These are phyloP conservation scores for Dioctria rufipes DNA, from an alignment of 2,888 invertebrate species.

Conservation along the genomic window DNA sequence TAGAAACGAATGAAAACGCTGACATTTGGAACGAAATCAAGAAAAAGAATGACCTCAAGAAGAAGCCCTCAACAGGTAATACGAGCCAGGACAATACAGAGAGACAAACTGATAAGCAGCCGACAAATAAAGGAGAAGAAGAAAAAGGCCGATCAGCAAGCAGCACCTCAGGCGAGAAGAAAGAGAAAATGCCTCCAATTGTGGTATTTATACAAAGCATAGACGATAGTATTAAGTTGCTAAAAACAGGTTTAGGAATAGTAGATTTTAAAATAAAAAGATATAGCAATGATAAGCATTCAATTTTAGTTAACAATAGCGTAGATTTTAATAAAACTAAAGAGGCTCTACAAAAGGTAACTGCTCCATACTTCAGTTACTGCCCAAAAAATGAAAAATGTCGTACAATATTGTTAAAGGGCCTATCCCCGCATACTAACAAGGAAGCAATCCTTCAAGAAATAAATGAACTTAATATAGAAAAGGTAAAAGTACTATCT, in stretches of 20 bases:
- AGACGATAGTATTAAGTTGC: not conserved
- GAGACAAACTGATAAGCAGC: too few relatives aligned
- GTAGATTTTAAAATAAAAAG: not conserved
- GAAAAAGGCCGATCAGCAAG: too few relatives aligned
- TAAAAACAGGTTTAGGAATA: not conserved
- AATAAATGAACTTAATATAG: not conserved
- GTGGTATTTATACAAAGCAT: not conserved
- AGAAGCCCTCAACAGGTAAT: too few relatives aligned
- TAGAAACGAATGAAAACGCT: too few relatives aligned
- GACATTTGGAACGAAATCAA: too few relatives aligned
- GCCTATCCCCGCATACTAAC: not conserved
- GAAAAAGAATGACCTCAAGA: too few relatives aligned
- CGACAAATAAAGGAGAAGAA: too few relatives aligned
- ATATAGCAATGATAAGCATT: not conserved
- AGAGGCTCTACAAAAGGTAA: not conserved
- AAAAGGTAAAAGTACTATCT: not conserved
- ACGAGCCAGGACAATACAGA: too few relatives aligned
- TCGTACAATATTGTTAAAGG: not conserved
- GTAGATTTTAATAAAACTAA: conserved; percentile 2
- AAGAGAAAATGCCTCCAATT: not conserved
- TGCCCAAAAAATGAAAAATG: not conserved
- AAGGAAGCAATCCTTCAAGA: not conserved
- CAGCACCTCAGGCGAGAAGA: too few relatives aligned
- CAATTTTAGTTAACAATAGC: not conserved
- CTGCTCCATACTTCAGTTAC: not conserved